phyloP scores from a whole-genome alignment of 2,797 vertebrate species.

The Rhynchotus rufescens region DNA sequence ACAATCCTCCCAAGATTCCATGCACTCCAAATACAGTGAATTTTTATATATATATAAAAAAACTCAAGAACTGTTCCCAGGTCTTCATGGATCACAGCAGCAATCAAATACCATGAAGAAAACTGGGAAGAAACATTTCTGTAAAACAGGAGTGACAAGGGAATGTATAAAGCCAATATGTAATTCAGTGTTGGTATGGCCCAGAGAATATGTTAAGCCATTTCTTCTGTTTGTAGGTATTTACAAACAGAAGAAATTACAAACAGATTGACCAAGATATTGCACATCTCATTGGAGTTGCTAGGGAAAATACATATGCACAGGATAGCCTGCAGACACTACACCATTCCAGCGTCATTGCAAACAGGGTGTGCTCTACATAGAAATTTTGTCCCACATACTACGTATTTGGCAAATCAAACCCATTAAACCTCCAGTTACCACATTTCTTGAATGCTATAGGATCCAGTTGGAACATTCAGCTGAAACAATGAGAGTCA shows the following conservation, averaged over 20 bases:
- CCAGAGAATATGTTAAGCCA: not conserved
- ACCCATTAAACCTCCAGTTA: not conserved
- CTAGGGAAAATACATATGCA: not conserved
- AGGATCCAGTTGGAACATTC: not conserved
- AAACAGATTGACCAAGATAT: not conserved
- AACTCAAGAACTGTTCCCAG: not conserved
- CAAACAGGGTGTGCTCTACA: not conserved
- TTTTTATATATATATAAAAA: not conserved
- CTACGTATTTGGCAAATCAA: not conserved
- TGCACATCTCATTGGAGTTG: not conserved
- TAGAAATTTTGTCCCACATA: not conserved
- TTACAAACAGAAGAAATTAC: not conserved
- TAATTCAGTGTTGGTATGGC: not conserved
- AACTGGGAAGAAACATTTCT: not conserved
- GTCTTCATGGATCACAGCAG: not conserved
- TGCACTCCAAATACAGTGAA: not conserved
- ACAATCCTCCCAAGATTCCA: not conserved
- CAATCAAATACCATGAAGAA: not conserved
- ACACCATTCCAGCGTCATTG: not conserved
- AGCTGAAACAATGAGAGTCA: not conserved
- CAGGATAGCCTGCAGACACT: not conserved
- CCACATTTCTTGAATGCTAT: not conserved
- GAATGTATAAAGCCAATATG: not conserved
- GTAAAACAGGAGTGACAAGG: not conserved
- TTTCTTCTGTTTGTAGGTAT: not conserved